A percentile compares a stretch with the other conserved stretches of the same genome.
These are phyloP conservation scores for Epinotia demarniana DNA, from an alignment of 2,888 invertebrate genomes.

Conservation along the genomic window DNA sequence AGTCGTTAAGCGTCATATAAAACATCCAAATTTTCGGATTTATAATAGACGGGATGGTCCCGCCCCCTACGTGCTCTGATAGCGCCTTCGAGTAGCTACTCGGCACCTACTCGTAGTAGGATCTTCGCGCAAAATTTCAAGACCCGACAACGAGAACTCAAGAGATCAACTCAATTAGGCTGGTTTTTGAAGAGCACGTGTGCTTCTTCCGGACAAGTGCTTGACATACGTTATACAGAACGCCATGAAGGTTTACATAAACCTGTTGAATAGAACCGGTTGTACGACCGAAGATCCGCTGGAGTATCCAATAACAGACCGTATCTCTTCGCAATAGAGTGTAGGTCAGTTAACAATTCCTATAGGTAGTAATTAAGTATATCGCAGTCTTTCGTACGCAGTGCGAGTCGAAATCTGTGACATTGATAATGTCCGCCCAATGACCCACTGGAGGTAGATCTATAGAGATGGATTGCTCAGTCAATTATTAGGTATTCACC, in stretches of 20 bases:
- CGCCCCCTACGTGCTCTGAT: too few species aligned
- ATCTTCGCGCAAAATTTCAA: too few species aligned
- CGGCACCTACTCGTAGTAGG: too few species aligned
- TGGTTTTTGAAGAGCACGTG: not conserved
- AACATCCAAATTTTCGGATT: too few species aligned
- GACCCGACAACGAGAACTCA: too few species aligned
- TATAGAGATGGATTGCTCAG: slow-evolving; percentile 13
- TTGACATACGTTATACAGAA: not conserved
- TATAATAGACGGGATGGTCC: too few species aligned
- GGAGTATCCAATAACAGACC: not conserved
- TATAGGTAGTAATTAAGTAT: not conserved
- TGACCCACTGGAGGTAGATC: slow-evolving; percentile 32
- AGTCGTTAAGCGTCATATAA: too few species aligned
- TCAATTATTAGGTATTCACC: slow-evolving; percentile 21
- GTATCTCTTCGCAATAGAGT: not conserved
- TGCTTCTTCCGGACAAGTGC: not conserved
- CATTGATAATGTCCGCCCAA: slow-evolving; percentile 25
- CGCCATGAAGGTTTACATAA: not conserved
- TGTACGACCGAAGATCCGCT: not conserved
- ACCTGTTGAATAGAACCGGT: slow-evolving; percentile 23
- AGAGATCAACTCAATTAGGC: too few species aligned
- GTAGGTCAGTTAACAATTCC: not conserved
- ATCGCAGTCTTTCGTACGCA: not conserved
- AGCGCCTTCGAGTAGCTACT: too few species aligned
- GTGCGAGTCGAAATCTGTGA: slow-evolving; percentile 15